Evolutionary conservation across 2,797 vertebrate genomes (phyloP), one percentile per base, ranked within the genome.

Genomic region (Anabacerthia variegaticeps): DNA sequence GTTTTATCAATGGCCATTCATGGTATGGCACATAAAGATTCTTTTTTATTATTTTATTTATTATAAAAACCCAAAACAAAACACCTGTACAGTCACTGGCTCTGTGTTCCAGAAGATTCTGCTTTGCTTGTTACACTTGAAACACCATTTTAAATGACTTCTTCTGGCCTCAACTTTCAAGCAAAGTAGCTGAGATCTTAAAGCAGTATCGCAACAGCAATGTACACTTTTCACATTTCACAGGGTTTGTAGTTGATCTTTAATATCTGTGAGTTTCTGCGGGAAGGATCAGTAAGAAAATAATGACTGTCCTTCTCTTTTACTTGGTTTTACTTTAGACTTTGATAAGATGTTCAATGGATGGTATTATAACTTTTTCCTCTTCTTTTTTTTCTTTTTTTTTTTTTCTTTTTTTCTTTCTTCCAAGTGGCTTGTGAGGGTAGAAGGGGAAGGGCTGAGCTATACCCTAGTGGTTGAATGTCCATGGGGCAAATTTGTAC

Each of bases 401-500:
- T 54, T 7, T 30, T 51, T 26, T 48, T 92, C 76, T 76, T 22
- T 48, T 92, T 81, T 76, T 23, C 73, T 93, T 86, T 97, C 95
- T 95, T 97, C 81, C 54, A 55, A 75, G 91, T 93, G 81, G 83
- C 79, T 80, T 94, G n/a, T 83, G 59, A 84, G 32, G 34, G 83
- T 76, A 66, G 59, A 90, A 15, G 77, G 80, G 46, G 65, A 59
- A 68, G 75, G 9, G 89, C 71, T 62, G 92, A 99, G 98, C 99
- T 99, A 99, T 99, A 99, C 99, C 77, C 99, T 96, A 22, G 99
- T 99, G 87, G 99, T 99, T 1, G 99, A 99, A 97, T 99, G 99
- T 87, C 99, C 99, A 49, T 99, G 99, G 78, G 99, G 99, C 54
- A 99, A 85, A 97, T 99, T 99, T 92, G 98, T 99, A 98, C 98